These are phyloP conservation scores for Asobara japonica DNA, from an alignment of 1,140 invertebrate genomes.

Conservation along the genomic window DNA sequence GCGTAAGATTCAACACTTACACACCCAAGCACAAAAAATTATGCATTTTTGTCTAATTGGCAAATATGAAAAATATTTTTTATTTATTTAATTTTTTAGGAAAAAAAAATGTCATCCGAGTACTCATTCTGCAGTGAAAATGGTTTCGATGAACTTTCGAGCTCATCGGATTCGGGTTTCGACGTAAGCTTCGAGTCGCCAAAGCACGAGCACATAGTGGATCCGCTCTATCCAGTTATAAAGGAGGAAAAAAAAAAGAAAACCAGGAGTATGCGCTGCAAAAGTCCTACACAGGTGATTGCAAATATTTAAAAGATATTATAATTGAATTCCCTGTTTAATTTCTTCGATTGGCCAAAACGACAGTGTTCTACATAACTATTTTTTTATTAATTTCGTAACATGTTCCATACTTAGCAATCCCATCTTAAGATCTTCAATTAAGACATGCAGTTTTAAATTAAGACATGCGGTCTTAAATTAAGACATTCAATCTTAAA, in stretches of 20 bases:
- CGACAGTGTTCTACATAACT: too few species aligned
- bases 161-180: constrained; percentile 76
- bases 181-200: constrained; percentile 71
- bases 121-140: constrained; percentile 64
- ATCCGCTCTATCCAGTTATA: constrained; percentile 45
- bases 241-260: constrained; percentile 64
- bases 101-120: constrained; percentile 49
- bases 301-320: background rate
- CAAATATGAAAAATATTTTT: too few species aligned
- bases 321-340: too few species aligned
- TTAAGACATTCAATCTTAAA: too few species aligned
- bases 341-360: too few species aligned
- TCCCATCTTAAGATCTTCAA: too few species aligned
- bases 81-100: constrained; percentile 26
- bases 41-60: too few species aligned
- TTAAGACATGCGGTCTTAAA: too few species aligned
- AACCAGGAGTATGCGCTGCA: constrained; percentile 59
- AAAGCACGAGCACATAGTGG: constrained; percentile 56
- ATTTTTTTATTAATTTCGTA: too few species aligned
- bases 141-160: constrained; percentile 75
- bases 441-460: too few species aligned
- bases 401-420: too few species aligned
- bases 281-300: constrained; percentile 67
- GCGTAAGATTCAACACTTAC: too few species aligned
- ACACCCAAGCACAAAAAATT: background rate